Evolutionary conservation across 2,888 invertebrate genomes (phyloP), one percentile per base, ranked within the genome.

Genomic region (Bembecia ichneumoniformis): DNA sequence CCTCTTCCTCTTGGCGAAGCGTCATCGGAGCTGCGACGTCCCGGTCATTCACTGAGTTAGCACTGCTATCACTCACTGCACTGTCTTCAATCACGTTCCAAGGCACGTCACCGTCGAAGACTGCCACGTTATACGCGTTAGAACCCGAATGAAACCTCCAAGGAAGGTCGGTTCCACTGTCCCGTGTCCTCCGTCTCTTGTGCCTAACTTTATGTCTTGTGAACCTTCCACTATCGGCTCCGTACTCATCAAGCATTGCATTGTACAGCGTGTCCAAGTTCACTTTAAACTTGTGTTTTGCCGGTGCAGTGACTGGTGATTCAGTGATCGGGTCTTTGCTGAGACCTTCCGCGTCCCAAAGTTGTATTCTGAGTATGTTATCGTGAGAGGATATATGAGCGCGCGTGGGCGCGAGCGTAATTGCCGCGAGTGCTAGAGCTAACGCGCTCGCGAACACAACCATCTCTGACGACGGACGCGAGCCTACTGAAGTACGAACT

Each of bases 71-170:
- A 86, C 84, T 86, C 84, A 83, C 86, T 77, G 70, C 84, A 86
- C 86, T 84, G 56, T 70, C 77, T 66, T 87, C 88, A 64, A 82
- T 79, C 58, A 71, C 72, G 62, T 82, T 77, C 89, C 88, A 88
- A 68, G 88, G 86, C 68, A 83, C 87, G 28, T 87, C 80, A 55
- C 87, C 82, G 62, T 89, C 86, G 76, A 82, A 89, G 68, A 82
- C 87, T 57, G 75, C 80, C 56, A 88, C 87, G 74, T 87, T 89
- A 71, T 84, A 71, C 71, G 83, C 63, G 67, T 76, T 74, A 60
- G 83, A 77, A 56, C 89, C 89, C 58, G 78, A 68, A 63, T 88
- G 88, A 72, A 88, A 88, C 74, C 87, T 79, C 89, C 89, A 88
- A 56, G 84, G 88, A 55, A 77, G 67, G 44, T 82, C 81, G 17